Base-by-base conservation (phyloP, 2,113 vertebrate genomes). In the Calyptommatus sinebrachiatus region DNA sequence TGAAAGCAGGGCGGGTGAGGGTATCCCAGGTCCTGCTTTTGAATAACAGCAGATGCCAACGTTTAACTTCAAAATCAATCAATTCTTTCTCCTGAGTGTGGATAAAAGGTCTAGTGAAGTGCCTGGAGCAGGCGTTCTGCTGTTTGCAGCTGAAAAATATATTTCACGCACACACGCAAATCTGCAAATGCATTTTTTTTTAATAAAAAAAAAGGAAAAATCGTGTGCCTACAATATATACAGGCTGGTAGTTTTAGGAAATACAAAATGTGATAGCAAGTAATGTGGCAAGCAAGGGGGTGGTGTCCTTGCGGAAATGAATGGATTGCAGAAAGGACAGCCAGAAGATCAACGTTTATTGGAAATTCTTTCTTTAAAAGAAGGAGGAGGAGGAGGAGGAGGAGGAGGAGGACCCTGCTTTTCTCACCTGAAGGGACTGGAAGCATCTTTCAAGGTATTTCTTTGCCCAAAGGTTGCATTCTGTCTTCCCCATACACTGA, bases 21-120 rank as follows among this genome's bases (percentile, higher is more conserved):
- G 91, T 83, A 93, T 91, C 93, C 92, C 80, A 93, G 92, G 94
- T 94, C 94, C 94, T 93, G 93, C 91, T 94, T 96, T 95, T 95
- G 95, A 96, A 95, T 95, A 96, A 96, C 94, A 95, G 95, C 95
- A 96, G 95, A 96, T 96, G 95, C 95, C 94, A 92, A 93, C 92
- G 81, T 87, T 93, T 92, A 94, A 94, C 95, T 96, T 96, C 94
- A 94, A 93, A 96, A 96, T 96, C 95, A 96, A 96, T 96, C 95
- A 96, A 93, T 93, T 94, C 93, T 95, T 93, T 94, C 94, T 93
- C 94, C 92, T 93, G 92, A 78, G 10, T 91, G 79, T 2, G 90
- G 95, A 95, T 95, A 95, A 95, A 96, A 96, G 94, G 93, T 95
- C 93, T 94, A 86, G 89, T 71, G 82, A 93, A 94, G 92, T 81